phyloP scores from a whole-genome alignment of 2,113 vertebrate genomes.

The Callipepla californica region DNA sequence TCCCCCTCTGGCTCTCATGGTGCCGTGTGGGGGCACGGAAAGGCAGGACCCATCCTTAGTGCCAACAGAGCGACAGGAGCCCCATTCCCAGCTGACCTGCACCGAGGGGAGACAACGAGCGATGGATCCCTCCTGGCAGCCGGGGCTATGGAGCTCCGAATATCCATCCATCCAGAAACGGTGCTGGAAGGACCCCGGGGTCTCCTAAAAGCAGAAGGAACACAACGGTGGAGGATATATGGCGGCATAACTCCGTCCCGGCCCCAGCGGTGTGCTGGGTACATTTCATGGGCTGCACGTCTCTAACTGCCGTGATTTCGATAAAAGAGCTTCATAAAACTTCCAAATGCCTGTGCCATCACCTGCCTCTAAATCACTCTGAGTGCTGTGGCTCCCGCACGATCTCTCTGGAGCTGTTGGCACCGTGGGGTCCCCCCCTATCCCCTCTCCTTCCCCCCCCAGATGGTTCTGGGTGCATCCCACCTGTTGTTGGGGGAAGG shows the following conservation, averaged over 20 bases:
- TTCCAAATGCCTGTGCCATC: background rate
- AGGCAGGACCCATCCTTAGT: fast-evolving
- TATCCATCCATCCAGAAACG: background rate
- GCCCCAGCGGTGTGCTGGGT: background rate
- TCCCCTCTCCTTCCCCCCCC: too few relatives aligned
- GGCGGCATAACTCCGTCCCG: background rate
- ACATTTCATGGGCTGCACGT: background rate
- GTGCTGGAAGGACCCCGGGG: background rate
- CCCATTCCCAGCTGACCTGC: fast-evolving
- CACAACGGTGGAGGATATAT: background rate
- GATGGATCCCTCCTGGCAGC: background rate
- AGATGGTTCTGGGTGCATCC: fast-evolving
- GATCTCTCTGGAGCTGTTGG: background rate
- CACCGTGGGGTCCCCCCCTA: fast-evolving
- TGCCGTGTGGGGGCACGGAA: background rate
- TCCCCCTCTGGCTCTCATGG: background rate
- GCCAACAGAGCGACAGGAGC: background rate
- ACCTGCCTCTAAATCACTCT: background rate
- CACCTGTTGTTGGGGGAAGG: background rate
- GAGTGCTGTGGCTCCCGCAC: background rate
- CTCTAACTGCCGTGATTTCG: background rate
- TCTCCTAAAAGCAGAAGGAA: background rate
- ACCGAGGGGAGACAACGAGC: fast-evolving
- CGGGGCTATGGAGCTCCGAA: background rate
- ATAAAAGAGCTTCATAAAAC: slow-evolving; percentile 8